Evolutionary conservation across 2,888 invertebrate genomes (phyloP).

Genomic region (Metallyticus violacea): DNA sequence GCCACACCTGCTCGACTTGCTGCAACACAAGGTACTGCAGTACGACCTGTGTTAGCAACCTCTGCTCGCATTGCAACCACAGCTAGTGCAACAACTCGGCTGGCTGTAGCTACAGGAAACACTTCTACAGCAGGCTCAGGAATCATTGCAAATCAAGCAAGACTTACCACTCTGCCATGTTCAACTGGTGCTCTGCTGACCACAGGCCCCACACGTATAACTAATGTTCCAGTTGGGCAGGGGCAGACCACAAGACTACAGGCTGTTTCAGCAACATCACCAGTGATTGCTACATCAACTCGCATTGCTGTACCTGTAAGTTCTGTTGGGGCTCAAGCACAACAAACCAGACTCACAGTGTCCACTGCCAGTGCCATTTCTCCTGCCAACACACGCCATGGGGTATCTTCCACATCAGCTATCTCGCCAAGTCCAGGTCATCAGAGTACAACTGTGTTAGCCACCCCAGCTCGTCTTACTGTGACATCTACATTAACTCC

Average conservation of each 20-base stretch:
- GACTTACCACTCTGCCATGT: constrained; percentile 11
- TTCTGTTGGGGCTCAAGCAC: background rate
- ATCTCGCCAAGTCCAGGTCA: background rate
- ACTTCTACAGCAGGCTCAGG: background rate
- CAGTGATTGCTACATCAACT: background rate
- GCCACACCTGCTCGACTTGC: constrained; percentile 17
- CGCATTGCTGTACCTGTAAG: background rate
- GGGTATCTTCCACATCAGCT: background rate
- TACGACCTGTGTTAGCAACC: background rate
- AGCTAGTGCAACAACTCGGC: background rate
- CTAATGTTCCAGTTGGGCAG: background rate
- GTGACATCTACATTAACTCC: constrained; percentile 2
- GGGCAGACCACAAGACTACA: background rate
- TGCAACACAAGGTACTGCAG: background rate
- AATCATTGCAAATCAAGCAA: constrained; percentile 18
- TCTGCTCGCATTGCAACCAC: background rate
- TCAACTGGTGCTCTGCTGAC: background rate
- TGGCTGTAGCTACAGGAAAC: constrained; percentile 2
- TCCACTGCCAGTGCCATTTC: background rate
- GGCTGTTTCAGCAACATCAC: background rate
- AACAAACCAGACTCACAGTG: background rate
- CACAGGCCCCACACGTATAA: background rate
- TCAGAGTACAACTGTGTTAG: constrained; percentile 7
- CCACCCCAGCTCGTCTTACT: constrained; percentile 17
- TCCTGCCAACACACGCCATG: background rate